These are phyloP conservation scores for Etheostoma perlongum DNA, from an alignment of 2,797 vertebrate genomes.

Conservation along the genomic window DNA sequence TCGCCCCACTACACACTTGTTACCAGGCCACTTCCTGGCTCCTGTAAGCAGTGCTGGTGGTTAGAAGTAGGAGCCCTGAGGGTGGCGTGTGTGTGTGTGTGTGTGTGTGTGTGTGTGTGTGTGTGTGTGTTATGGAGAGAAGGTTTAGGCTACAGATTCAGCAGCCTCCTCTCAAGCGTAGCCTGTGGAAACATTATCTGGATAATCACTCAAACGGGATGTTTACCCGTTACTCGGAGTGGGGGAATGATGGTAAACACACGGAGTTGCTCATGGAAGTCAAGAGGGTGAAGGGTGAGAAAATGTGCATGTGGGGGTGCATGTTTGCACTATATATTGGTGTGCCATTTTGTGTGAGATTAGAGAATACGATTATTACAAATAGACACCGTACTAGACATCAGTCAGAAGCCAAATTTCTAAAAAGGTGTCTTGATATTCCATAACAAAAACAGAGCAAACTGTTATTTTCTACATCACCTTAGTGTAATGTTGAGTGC, in stretches of 20 bases:
- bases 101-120: constrained; percentile 22
- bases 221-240: constrained; percentile 56
- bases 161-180: constrained; percentile 51
- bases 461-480: too few relatives aligned
- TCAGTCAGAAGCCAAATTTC: not conserved
- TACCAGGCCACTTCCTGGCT: constrained; percentile 40
- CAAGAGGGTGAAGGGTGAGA: constrained; percentile 61
- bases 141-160: constrained; percentile 48
- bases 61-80: constrained; percentile 50
- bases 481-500: not conserved
- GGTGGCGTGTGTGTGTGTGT: constrained; percentile 33
- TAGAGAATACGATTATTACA: not conserved
- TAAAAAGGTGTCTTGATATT: not conserved
- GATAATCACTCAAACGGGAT: constrained; percentile 71
- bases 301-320: constrained; percentile 24
- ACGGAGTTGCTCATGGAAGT: constrained; percentile 54
- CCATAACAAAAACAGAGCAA: too few relatives aligned
- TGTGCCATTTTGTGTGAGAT: constrained; percentile 8
- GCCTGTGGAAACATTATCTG: constrained; percentile 63
- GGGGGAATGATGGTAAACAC: constrained; percentile 42
- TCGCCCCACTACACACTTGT: constrained; percentile 44
- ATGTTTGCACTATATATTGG: not conserved
- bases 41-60: constrained; percentile 54
- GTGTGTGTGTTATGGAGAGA: constrained; percentile 19
- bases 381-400: not conserved